phyloP scores from a whole-genome alignment of 2,113 vertebrate species.

The Pomatorhinus ruficollis region DNA sequence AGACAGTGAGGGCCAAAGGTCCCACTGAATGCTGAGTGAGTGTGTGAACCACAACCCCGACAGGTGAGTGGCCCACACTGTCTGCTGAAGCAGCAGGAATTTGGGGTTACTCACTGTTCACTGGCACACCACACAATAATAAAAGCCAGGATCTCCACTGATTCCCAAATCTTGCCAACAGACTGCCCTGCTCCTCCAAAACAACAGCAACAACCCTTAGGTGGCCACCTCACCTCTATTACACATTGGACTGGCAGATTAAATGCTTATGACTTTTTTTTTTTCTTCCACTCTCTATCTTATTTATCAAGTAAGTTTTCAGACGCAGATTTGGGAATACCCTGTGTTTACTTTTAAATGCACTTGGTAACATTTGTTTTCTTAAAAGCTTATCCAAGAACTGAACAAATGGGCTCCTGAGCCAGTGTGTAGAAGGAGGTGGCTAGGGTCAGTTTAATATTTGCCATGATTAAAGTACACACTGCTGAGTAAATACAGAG shows the following conservation, averaged over 20 bases:
- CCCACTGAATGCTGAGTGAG: background rate
- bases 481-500: conserved; percentile 12
- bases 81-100: background rate
- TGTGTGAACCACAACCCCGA: background rate
- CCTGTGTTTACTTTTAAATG: background rate
- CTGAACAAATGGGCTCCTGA: conserved; percentile 29
- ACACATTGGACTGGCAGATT: background rate
- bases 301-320: background rate
- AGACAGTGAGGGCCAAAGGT: background rate
- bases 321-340: background rate
- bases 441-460: conserved; percentile 25
- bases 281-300: background rate
- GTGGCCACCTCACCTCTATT: background rate
- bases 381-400: conserved; percentile 23
- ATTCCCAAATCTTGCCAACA: background rate
- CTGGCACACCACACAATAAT: background rate
- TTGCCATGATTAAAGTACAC: conserved; percentile 51
- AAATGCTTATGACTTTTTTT: background rate
- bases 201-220: background rate
- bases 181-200: background rate
- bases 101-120: background rate
- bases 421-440: background rate
- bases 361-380: conserved; percentile 29
- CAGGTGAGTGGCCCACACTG: fast-evolving
- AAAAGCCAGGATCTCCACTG: background rate